Percentiles rank a stretch among this genome's conserved stretches.
Conservation (phyloP, 1,140 invertebrate genomes). For the Lucilia sericata region DNA sequence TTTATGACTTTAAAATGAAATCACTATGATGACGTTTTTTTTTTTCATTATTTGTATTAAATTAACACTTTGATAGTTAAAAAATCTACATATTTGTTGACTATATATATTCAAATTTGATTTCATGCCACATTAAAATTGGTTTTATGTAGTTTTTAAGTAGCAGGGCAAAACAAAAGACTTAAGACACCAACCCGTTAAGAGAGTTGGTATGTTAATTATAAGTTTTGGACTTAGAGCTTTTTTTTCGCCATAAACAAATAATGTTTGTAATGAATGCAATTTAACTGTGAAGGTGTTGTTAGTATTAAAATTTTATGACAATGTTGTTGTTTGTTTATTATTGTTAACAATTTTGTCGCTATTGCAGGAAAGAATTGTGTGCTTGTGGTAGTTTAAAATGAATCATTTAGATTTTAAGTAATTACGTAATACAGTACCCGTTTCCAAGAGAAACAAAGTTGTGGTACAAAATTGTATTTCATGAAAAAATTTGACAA, state of each 20-base stretch:
- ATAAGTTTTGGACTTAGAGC: too few species aligned
- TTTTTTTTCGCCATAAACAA: not conserved
- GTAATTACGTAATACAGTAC: too few species aligned
- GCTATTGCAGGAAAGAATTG: not conserved
- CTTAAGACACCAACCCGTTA: constrained; percentile 3
- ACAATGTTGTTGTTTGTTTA: not conserved
- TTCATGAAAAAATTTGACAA: too few species aligned
- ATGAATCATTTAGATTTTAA: not conserved
- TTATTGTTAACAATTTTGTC: not conserved
- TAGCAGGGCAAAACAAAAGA: not conserved
- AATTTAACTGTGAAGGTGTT: constrained; percentile 21
- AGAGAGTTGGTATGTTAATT: too few species aligned
- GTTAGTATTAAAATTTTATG: constrained; percentile 2
- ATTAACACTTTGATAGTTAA: too few species aligned
- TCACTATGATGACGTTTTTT: not conserved
- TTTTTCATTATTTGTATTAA: too few species aligned
- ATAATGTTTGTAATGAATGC: not conserved
- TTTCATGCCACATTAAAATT: not conserved
- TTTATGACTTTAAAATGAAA: not conserved
- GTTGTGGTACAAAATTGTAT: too few species aligned
- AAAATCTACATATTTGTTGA: too few species aligned
- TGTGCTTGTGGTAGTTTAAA: not conserved
- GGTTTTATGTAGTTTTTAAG: not conserved
- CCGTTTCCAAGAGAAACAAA: too few species aligned
- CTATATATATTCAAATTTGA: not conserved